Conservation (phyloP, 2,888 invertebrate genomes). For the Rambutsinella grinnellia region DNA sequence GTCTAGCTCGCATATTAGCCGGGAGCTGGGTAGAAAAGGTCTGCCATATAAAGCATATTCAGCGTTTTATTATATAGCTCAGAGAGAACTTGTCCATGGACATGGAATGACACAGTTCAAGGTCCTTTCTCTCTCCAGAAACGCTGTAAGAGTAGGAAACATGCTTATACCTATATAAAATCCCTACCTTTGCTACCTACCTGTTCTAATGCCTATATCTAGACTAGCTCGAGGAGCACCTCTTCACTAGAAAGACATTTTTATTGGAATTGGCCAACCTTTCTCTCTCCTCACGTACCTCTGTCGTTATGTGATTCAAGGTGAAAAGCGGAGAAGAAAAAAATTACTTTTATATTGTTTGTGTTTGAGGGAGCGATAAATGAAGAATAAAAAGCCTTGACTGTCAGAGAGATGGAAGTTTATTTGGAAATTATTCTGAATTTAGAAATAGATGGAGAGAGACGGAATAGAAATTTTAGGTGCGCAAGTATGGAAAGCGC, state of each 20-base stretch:
- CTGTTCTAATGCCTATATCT: not conserved
- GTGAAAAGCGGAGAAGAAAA: no score
- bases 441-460: no score
- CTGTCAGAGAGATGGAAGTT: no score
- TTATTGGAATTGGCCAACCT: slow-evolving; percentile 11
- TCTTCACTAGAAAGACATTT: no score
- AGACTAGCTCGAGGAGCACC: not conserved
- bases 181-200: not conserved
- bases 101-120: slow-evolving; percentile 45
- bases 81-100: slow-evolving; percentile 33
- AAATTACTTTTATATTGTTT: no score
- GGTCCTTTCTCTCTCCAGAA: slow-evolving; percentile 27
- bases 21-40: not conserved
- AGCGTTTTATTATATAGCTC: not conserved
- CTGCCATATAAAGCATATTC: not conserved
- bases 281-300: slow-evolving; percentile 5
- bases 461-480: no score
- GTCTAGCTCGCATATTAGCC: not conserved
- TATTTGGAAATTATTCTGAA: no score
- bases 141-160: not conserved
- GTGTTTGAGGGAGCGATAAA: no score
- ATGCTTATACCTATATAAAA: no score
- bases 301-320: slow-evolving; percentile 17
- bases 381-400: no score
- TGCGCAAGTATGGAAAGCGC: no score